A percentile compares a stretch with the other conserved stretches of the same genome.
phyloP scores from a whole-genome alignment of 1,140 invertebrate species.

The Drosophila orosa region DNA sequence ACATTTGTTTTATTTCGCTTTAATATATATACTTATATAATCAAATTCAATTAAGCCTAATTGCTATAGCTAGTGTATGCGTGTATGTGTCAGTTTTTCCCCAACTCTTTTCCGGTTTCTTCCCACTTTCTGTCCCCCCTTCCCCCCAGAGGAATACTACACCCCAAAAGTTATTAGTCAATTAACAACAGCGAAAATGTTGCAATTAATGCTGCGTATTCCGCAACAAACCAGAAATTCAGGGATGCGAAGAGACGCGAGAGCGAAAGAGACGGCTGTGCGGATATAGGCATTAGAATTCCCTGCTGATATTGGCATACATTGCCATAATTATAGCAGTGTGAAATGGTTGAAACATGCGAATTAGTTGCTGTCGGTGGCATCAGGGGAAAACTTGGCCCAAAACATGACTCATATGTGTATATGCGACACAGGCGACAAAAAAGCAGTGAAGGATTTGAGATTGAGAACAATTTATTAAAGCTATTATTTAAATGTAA shows the following conservation, averaged over 20 bases:
- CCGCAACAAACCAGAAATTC: slow-evolving; percentile 13
- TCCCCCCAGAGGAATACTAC: slow-evolving; percentile 4
- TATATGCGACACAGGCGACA: slow-evolving; percentile 40
- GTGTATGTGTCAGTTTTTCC: slow-evolving; percentile 5
- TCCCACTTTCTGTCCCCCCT: not conserved
- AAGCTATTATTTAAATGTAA: not conserved
- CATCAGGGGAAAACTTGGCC: slow-evolving; percentile 27
- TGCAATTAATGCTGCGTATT: slow-evolving; percentile 71
- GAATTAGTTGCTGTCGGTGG: slow-evolving; percentile 56
- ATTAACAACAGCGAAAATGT: slow-evolving; percentile 73
- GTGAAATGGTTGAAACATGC: slow-evolving; percentile 66
- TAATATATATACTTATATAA: slow-evolving; percentile 37
- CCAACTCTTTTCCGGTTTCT: slow-evolving; percentile 5
- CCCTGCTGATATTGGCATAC: slow-evolving; percentile 52
- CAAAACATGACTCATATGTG: slow-evolving; percentile 29
- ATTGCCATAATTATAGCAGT: slow-evolving; percentile 71
- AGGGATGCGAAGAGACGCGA: not conserved
- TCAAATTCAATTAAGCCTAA: slow-evolving; percentile 76
- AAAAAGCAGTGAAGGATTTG: not conserved
- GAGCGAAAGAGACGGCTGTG: slow-evolving; percentile 1
- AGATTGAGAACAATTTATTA: not conserved
- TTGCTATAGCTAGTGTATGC: slow-evolving; percentile 39
- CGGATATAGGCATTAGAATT: slow-evolving; percentile 11
- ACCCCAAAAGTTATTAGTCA: slow-evolving; percentile 66
- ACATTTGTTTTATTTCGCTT: not conserved